Base-by-base conservation (phyloP, 2,888 invertebrate genomes). In the Carabus problematicus region DNA sequence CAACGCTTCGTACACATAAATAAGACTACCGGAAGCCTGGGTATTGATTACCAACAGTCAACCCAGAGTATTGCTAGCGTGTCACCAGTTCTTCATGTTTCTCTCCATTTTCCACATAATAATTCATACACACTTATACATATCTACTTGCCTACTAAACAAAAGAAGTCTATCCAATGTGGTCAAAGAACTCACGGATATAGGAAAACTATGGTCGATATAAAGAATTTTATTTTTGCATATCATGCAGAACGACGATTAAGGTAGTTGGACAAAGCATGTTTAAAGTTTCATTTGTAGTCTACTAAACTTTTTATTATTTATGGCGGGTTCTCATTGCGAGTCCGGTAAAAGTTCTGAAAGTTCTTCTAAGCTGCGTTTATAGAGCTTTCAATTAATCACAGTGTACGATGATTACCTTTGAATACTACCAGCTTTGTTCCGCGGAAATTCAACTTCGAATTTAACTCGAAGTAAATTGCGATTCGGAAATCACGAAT, bases 361-460 rank as follows among this genome's bases (percentile, higher is more conserved):
- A 52, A 18, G 52, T 52, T 52, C 52, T 16, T 52, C 9, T 52
- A 52, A 52, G 52, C 52, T 16, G 16, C 52, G 19, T 52, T 52
- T 52, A 52, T 52, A 45, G 45, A 29, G 64, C 54, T 56, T 64
- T 64, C 64, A 64, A 64, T 64, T 64, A 64, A 64, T 64, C 54
- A 64, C 56, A 64, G 42, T 43, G 43, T 43, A 64, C 64, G 16
- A 43, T 64, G 55, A 56, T 39, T 64, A 54, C 55, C 39, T 55
- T 42, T 56, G 45, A 56, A 56, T 64, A 64, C 45, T 45, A 18
- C 16, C 52, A 16, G 11, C 16, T 9, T 16, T 18, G 52, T 52
- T 52, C 19, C 52, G 19, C 52, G 19, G 52, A 8, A 19, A 52
- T 18, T 11, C 18, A 52, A 52, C 52, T 52, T 52, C 19, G 16